phyloP scores from a whole-genome alignment of 2,888 invertebrate genomes.

The Druceiella hillmani region DNA sequence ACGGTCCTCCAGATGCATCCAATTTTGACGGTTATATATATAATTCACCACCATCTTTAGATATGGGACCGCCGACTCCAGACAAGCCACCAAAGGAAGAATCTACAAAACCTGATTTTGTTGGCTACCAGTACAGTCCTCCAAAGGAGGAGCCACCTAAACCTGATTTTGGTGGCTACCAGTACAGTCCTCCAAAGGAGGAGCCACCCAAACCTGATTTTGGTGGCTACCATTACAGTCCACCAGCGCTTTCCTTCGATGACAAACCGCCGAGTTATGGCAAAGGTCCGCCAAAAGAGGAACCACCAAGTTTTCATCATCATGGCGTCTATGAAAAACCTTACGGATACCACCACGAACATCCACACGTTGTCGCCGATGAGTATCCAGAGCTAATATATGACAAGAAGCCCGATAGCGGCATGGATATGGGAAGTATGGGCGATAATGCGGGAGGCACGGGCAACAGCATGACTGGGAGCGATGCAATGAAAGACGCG shows the following conservation, averaged over 20 bases:
- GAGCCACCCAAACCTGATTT: conserved; percentile 23
- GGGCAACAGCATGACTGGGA: conserved; percentile 29
- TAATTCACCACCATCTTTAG: conserved; percentile 12
- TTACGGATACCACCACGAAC: conserved; percentile 26
- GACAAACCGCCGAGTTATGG: conserved; percentile 21
- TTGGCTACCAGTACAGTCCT: conserved; percentile 14
- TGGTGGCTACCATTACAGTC: conserved; percentile 7
- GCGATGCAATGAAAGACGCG: conserved; percentile 30
- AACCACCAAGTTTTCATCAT: conserved; percentile 29
- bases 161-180: conserved; percentile 27
- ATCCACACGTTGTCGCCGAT: conserved; percentile 30
- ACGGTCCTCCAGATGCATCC: conserved; percentile 2
- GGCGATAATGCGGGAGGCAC: too few relatives aligned
- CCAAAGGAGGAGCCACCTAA: conserved; percentile 20
- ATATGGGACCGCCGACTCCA: conserved; percentile 11
- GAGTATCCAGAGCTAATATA: conserved; percentile 40
- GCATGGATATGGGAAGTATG: conserved; percentile 21
- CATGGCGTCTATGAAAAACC: conserved; percentile 28
- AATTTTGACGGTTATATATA: conserved; percentile 4
- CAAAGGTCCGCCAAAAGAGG: conserved; percentile 2
- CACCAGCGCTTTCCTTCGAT: conserved; percentile 11
- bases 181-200: conserved; percentile 31
- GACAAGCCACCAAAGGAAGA: conserved; percentile 12
- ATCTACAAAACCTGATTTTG: conserved; percentile 14
- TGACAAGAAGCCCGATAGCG: conserved; percentile 32